Percentiles rank a stretch among this genome's conserved stretches.
Evolutionary conservation across 2,113 vertebrate genomes (phyloP).

Genomic region (Solea solea): DNA sequence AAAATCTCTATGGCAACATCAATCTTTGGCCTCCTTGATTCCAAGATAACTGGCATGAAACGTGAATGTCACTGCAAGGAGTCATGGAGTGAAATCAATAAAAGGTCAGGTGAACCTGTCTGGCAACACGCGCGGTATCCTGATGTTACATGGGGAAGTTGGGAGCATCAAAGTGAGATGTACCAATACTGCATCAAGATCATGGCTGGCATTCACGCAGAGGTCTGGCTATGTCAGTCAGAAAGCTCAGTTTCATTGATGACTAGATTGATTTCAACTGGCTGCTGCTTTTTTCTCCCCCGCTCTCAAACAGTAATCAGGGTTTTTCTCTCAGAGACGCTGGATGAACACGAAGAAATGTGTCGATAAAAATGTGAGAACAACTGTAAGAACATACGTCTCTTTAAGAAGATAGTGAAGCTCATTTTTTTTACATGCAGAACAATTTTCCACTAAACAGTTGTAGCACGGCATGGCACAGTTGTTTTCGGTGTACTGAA

Average conservation of each 20-base stretch:
- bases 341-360: neutral
- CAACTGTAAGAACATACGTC: neutral
- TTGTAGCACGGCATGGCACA: no score
- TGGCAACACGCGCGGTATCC: conserved; percentile 52
- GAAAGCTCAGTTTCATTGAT: conserved; percentile 68
- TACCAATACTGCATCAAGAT: conserved; percentile 69
- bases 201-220: conserved; percentile 64
- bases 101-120: conserved; percentile 79
- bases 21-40: conserved; percentile 81
- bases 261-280: conserved; percentile 76
- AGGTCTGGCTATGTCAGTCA: conserved; percentile 72
- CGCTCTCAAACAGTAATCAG: conserved; percentile 56
- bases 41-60: conserved; percentile 70
- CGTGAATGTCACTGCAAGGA: conserved; percentile 85
- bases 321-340: conserved; percentile 52
- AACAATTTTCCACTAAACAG: no score
- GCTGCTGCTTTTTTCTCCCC: conserved; percentile 58
- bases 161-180: conserved; percentile 79
- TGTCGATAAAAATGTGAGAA: conserved; percentile 7
- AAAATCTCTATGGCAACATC: conserved; percentile 77
- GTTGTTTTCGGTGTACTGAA: no score
- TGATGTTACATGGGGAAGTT: conserved; percentile 51
- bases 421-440: neutral
- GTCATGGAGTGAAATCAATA: conserved; percentile 80
- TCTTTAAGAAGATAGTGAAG: conserved; percentile 2